Conservation (phyloP, 2,888 invertebrate genomes). For the Spisula solida region DNA sequence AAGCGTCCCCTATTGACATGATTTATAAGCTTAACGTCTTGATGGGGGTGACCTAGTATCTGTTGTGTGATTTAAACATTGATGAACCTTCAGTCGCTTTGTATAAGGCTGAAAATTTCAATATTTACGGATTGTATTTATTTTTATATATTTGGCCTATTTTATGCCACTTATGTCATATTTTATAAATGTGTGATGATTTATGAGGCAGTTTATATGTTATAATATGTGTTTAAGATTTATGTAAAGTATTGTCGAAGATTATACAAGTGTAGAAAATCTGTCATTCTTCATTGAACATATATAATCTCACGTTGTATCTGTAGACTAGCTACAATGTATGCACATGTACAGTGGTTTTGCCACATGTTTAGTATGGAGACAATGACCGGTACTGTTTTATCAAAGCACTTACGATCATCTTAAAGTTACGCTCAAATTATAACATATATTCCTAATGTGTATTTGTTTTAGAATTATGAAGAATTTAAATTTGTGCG, state of each 20-base stretch:
- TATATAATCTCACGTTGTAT: not conserved
- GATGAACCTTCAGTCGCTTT: not conserved
- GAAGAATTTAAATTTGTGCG: no score
- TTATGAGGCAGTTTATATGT: not conserved
- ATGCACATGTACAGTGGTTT: not conserved
- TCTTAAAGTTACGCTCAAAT: no score
- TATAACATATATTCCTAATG: no score
- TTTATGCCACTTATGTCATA: not conserved
- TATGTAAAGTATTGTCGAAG: not conserved
- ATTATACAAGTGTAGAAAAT: constrained; percentile 9
- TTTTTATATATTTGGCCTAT: not conserved
- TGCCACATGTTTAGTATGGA: no score
- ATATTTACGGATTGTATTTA: not conserved
- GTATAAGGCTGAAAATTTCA: not conserved
- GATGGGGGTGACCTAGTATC: not conserved
- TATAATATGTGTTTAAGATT: not conserved
- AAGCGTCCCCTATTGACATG: no score
- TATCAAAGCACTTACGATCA: no score
- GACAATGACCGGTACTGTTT: no score
- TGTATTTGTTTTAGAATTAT: no score
- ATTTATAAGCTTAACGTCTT: no score
- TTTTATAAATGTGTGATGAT: not conserved
- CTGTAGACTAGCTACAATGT: not conserved
- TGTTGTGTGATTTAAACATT: not conserved
- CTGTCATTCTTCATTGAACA: constrained; percentile 8